Evolutionary conservation across 2,888 invertebrate species (phyloP).

Genomic region (Lithosia quadra): DNA sequence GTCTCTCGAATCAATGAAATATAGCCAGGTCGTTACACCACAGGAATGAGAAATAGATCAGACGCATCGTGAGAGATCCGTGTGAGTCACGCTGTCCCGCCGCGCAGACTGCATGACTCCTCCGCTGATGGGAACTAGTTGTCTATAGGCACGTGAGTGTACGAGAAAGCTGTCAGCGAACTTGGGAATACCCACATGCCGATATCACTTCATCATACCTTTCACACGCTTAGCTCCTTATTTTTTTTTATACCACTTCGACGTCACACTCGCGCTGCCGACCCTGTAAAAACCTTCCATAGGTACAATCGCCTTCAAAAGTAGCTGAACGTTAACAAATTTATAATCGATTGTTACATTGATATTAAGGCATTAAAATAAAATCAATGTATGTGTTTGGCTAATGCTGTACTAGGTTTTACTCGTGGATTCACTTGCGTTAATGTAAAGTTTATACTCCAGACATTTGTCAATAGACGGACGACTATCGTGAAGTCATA

Average conservation of each 20-base stretch:
- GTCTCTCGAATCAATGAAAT: slow-evolving; percentile 35
- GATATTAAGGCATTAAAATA: no score
- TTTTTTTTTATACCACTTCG: no score
- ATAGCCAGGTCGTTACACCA: slow-evolving; percentile 41
- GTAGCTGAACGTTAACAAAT: no score
- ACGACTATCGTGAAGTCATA: no score
- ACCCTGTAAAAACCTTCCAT: no score
- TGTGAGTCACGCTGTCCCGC: slow-evolving; percentile 45
- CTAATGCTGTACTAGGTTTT: not conserved
- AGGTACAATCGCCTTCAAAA: not conserved
- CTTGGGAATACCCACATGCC: slow-evolving; percentile 8
- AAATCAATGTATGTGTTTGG: no score
- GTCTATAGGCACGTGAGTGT: not conserved
- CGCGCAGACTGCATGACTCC: slow-evolving; percentile 27
- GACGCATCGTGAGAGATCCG: slow-evolving; percentile 52
- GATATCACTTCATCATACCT: not conserved
- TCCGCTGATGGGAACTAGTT: slow-evolving; percentile 1
- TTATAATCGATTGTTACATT: no score
- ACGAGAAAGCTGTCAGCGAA: slow-evolving; percentile 13
- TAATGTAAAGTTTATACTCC: not conserved
- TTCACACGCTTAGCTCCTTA: not conserved
- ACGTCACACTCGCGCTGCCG: no score
- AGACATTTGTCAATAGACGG: not conserved
- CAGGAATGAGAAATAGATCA: slow-evolving; percentile 51
- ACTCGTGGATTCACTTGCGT: not conserved